A percentile compares a stretch with the other conserved stretches of the same genome.
phyloP scores from a whole-genome alignment of 1,140 invertebrate genomes.

The Platyscapa corneri region DNA sequence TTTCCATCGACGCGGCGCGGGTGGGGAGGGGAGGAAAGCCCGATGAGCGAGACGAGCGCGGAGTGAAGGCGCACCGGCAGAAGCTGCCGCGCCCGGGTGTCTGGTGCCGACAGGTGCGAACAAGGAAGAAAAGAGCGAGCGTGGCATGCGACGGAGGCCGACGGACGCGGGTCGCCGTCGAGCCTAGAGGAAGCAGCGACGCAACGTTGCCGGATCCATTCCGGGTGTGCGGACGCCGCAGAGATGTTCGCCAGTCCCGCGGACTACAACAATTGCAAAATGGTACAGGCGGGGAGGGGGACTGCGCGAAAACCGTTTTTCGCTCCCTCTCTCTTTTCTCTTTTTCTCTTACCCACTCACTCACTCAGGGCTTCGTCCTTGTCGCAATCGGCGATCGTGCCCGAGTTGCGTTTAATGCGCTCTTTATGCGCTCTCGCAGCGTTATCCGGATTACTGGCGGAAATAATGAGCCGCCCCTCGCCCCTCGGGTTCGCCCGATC shows the following conservation, averaged over 20 bases:
- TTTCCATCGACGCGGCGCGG: neutral
- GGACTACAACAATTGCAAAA: conserved; percentile 64
- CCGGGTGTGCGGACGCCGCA: conserved; percentile 6
- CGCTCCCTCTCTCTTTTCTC: no score
- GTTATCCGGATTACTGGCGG: neutral
- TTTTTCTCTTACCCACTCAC: no score
- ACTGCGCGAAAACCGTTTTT: no score
- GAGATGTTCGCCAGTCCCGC: conserved; percentile 63
- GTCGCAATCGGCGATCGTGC: neutral
- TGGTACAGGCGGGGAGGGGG: conserved; percentile 54
- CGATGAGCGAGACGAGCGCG: neutral
- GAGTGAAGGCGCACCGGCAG: neutral
- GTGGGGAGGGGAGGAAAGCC: neutral
- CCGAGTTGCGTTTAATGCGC: neutral
- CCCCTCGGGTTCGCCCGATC: neutral
- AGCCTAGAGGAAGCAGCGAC: neutral
- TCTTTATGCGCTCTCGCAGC: neutral
- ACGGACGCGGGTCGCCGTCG: neutral
- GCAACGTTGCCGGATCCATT: conserved; percentile 40
- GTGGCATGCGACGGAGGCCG: neutral
- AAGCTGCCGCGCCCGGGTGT: neutral
- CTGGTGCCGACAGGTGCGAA: neutral
- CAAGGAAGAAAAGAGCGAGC: neutral
- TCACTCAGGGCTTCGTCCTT: no score
- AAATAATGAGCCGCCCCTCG: neutral